Evolutionary conservation across 2,888 invertebrate genomes (phyloP).

Genomic region (Cryptophagus acutangulus): DNA sequence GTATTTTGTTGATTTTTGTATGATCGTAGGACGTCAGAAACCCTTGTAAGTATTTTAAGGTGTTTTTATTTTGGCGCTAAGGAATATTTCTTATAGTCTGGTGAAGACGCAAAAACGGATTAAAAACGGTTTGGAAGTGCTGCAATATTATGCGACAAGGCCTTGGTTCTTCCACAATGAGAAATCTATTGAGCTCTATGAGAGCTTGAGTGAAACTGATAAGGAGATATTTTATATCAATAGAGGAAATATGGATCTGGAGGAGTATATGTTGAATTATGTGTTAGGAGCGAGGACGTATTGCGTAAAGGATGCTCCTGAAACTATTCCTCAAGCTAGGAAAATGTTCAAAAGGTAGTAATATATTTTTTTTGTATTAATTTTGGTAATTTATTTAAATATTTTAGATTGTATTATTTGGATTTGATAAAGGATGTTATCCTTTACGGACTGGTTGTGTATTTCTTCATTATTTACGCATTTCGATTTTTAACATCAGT

Average conservation of each 20-base stretch:
- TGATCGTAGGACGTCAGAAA: conserved; percentile 64
- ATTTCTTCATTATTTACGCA: too few relatives aligned
- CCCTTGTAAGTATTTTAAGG: conserved; percentile 68
- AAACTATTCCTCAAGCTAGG: conserved; percentile 68
- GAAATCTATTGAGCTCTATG: conserved; percentile 54
- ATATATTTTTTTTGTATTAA: neutral
- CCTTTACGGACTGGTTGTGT: conserved; percentile 2
- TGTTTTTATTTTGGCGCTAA: neutral
- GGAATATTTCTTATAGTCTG: conserved; percentile 50
- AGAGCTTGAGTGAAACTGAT: conserved; percentile 53
- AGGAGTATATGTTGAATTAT: conserved; percentile 63
- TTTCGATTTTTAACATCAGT: too few relatives aligned
- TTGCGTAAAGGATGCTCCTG: conserved; percentile 76
- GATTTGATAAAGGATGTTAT: neutral
- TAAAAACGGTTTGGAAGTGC: conserved; percentile 57
- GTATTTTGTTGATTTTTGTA: conserved; percentile 66
- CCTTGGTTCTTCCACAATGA: conserved; percentile 73
- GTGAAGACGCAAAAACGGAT: conserved; percentile 61
- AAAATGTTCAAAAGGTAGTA: conserved; percentile 55
- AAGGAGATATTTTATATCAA: conserved; percentile 58
- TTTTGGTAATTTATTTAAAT: neutral
- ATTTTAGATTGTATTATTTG: conserved; percentile 1
- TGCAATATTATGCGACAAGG: conserved; percentile 77
- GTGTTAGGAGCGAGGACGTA: conserved; percentile 79
- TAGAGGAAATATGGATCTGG: conserved; percentile 55